phyloP scores from a whole-genome alignment of 2,113 vertebrate genomes.

The Dipodomys spectabilis region DNA sequence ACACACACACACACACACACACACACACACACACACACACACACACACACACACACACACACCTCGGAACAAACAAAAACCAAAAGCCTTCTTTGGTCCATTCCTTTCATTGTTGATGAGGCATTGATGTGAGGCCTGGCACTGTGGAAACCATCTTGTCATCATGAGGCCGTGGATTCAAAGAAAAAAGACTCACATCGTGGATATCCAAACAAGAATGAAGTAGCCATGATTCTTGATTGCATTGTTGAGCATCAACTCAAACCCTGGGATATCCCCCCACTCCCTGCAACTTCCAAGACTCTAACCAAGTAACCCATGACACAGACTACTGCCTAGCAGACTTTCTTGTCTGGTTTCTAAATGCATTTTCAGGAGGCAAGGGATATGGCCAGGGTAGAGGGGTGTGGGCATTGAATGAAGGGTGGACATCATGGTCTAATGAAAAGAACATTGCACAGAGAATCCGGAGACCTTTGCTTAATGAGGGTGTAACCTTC shows the following conservation, averaged over 20 bases:
- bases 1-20: no score
- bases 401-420: neutral
- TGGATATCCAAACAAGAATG: neutral
- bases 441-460: neutral
- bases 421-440: neutral
- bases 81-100: neutral
- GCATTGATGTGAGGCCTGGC: neutral
- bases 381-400: neutral
- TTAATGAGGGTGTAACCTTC: neutral
- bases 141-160: neutral
- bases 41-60: no score
- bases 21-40: no score
- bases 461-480: slow-evolving; percentile 22
- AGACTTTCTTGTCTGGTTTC: neutral
- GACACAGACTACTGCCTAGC: neutral
- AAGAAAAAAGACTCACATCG: neutral
- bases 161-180: neutral
- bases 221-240: neutral
- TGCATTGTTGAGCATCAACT: neutral
- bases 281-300: neutral
- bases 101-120: neutral
- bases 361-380: neutral
- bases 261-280: neutral
- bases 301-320: neutral
- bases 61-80: neutral